Base-by-base conservation (phyloP, 2,888 invertebrate species). In the Polyploca ridens region DNA sequence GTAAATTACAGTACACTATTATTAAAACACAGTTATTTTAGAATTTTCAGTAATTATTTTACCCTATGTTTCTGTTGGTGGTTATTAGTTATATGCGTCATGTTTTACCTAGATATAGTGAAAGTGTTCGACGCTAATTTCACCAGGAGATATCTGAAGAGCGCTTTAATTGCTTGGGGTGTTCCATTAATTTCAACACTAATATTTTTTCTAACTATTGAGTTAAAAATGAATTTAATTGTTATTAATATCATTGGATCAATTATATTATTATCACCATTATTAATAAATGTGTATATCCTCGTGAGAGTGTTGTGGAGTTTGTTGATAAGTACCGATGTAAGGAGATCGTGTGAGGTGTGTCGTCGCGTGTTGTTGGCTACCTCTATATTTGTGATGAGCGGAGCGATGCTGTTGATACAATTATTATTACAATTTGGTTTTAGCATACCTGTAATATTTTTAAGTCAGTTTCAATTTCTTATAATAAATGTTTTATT, bases 101-200 rank as follows among this genome's bases (percentile, higher is more conserved):
- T 67, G 58, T 71, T 74, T 38, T 72, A 74, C 41, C 66, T 69
- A 33, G 66, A 71, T 8, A 66, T 74, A 33, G 74, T 74, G 13
- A 63, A 70, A 1, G 66, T 72, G 13, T 72, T 70, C 62, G 67
- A 64, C n/a, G n/a, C 46, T 11, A 62, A 64, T 11, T 7, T 71
- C 0, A 64, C 62, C 1, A 65, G 67, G 3, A 67, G 64, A 57
- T 68, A 65, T 44, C 59, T 70, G 35, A 74, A 74, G 41, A 62
- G 69, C 27, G 67, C 69, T 19, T 14, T 69, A 7, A 58, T 72
- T 13, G 70, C 62, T 41, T 70, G 74, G 72, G 72, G 72, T 10
- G n/a, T 69, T 14, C 70, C 74, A 5, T 58, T 63, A 6, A 65
- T 11, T 60, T 58, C 33, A 14, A 57, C 10, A 54, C 19, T 10